Base-by-base conservation (phyloP, 2,113 vertebrate genomes). In the Podilymbus podiceps region DNA sequence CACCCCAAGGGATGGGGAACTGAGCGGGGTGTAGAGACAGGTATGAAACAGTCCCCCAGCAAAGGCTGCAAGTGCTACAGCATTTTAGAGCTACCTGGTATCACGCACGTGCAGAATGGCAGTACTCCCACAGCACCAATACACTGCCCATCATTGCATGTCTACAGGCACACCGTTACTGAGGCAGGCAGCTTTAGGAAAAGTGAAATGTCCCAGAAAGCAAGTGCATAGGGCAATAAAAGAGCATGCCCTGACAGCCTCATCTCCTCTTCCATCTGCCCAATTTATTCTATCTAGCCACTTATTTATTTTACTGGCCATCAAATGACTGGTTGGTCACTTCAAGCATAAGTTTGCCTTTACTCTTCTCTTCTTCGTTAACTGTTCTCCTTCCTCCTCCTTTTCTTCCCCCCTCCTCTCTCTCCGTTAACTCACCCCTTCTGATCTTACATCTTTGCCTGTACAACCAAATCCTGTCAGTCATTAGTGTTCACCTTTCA, bases 91-190 rank as follows among this genome's bases (percentile, higher is more conserved):
- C 28, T 77, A 33, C 53, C 38, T 25, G 12, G 53, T 52, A 22
- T 25, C 75, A 33, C 1, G 0, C 19, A 35, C 53, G 35, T 1
- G 4, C 22, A 31, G 75, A 86, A 28, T 1, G 5, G 58, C 64
- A 47, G 25, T 19, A 31, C 10, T 64, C 38, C 46, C 35, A 35
- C 2, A 18, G 44, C 27, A 25, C n/a, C 1, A 2, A 64, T n/a
- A 52, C 3, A 52, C 4, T 25, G 19, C 21, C n/a, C 64, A 44
- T 42, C 40, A 12, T 3, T 30, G 68, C 40, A 58, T 0, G 8
- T 18, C 16, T 11, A 44, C 12, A 38, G 76, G 53, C 46, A 46
- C 0, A 1, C 22, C 0, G 1, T 24, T 76, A 14, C 66, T 46
- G 60, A 67, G 30, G 23, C 27, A 79, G 76, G n/a, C 35, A 77